These are phyloP conservation scores for Proales similis DNA, from an alignment of 1,140 invertebrate genomes.

Conservation along the genomic window DNA sequence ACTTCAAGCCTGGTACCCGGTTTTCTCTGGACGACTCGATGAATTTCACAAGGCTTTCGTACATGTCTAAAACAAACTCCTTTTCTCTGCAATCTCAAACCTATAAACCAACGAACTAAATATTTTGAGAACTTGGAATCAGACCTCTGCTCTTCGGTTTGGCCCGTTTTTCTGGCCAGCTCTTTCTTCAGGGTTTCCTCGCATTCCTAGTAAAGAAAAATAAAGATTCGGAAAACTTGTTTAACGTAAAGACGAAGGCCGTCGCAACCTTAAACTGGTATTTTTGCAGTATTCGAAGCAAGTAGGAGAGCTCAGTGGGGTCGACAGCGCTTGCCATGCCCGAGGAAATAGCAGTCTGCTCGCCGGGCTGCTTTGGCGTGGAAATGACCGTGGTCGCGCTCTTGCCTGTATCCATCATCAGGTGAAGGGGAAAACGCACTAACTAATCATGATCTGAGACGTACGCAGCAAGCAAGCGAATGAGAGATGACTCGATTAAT, in stretches of 20 bases:
- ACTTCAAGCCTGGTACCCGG: too few species aligned
- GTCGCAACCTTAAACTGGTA: conserved; percentile 23
- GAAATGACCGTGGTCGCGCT: too few species aligned
- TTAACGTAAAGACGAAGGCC: too few species aligned
- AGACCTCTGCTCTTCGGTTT: conserved; percentile 23
- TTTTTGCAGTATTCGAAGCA: conserved; percentile 33
- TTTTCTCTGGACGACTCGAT: conserved; percentile 33
- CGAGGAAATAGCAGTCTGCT: too few species aligned
- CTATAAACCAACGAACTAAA: neutral
- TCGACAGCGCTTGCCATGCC: too few species aligned
- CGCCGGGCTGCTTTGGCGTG: too few species aligned
- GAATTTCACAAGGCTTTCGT: conserved; percentile 12
- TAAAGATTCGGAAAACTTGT: too few species aligned
- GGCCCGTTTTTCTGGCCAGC: conserved; percentile 22
- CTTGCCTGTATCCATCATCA: too few species aligned
- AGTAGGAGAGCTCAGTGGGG: conserved; percentile 19
- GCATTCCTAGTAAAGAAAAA: conserved; percentile 1
- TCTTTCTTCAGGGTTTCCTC: conserved; percentile 26
- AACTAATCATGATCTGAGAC: too few species aligned
- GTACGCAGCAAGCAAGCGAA: too few species aligned
- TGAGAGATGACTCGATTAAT: too few species aligned
- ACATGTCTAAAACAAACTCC: conserved; percentile 30
- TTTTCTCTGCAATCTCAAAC: conserved; percentile 5
- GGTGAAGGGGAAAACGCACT: too few species aligned
- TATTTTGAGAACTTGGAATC: conserved; percentile 4